A percentile compares a stretch with the other conserved stretches of the same genome.
These are phyloP conservation scores for Mesoligia furuncula DNA, from an alignment of 2,888 invertebrate genomes.

Conservation along the genomic window DNA sequence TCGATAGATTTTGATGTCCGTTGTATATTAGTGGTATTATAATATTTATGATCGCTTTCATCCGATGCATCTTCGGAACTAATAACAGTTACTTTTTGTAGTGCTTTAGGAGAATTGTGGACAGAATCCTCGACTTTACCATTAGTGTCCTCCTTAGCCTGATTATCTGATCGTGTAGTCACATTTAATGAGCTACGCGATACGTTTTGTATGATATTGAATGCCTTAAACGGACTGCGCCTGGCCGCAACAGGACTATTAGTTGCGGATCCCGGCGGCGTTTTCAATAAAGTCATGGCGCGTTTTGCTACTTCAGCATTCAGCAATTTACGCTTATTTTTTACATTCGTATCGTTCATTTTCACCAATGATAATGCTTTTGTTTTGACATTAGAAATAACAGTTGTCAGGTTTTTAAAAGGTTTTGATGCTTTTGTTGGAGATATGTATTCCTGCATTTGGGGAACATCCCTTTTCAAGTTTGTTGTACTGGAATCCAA, in stretches of 20 bases:
- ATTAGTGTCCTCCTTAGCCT: slow-evolving; percentile 15
- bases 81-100: slow-evolving; percentile 43
- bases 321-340: slow-evolving; percentile 70
- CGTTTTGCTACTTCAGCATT: slow-evolving; percentile 77
- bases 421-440: slow-evolving; percentile 76
- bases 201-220: slow-evolving; percentile 39
- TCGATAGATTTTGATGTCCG: slow-evolving; percentile 78
- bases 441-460: slow-evolving; percentile 76
- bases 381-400: slow-evolving; percentile 89
- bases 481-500: slow-evolving; percentile 80
- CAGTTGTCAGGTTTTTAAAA: slow-evolving; percentile 82
- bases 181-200: slow-evolving; percentile 24
- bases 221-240: slow-evolving; percentile 59
- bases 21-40: slow-evolving; percentile 67
- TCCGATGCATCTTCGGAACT: slow-evolving; percentile 70
- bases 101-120: slow-evolving; percentile 40
- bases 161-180: slow-evolving; percentile 20
- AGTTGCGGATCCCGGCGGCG: slow-evolving; percentile 79
- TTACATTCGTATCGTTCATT: slow-evolving; percentile 76
- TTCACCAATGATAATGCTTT: slow-evolving; percentile 89
- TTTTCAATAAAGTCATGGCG: slow-evolving; percentile 78
- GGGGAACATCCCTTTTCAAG: slow-evolving; percentile 67
- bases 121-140: slow-evolving; percentile 35
- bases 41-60: slow-evolving; percentile 73
- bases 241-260: slow-evolving; percentile 72